Evolutionary conservation across 1,140 invertebrate species (phyloP).

Genomic region (Formica selysi): DNA sequence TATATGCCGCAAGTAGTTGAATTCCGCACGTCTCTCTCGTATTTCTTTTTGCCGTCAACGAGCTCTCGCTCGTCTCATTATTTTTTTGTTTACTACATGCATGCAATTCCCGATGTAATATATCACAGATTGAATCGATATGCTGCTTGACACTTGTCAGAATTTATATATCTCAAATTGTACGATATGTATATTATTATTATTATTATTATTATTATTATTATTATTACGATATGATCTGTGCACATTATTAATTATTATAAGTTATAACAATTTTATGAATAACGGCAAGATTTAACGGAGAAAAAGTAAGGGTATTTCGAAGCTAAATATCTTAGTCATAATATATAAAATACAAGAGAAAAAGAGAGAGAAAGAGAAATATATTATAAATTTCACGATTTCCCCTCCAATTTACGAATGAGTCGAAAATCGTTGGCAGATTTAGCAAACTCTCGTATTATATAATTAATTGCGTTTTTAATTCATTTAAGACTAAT

Average conservation of each 20-base stretch:
- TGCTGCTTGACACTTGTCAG: not conserved
- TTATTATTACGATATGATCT: not conserved
- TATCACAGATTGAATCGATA: not conserved
- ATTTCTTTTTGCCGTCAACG: constrained; percentile 4
- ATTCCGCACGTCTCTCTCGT: constrained; percentile 36
- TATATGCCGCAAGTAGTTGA: not conserved
- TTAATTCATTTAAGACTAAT: no score
- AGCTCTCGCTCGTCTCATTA: constrained; percentile 7
- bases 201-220: not conserved
- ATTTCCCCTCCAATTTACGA: not conserved
- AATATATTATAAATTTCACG: not conserved
- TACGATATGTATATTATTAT: not conserved
- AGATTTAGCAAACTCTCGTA: no score
- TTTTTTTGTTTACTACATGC: constrained; percentile 40
- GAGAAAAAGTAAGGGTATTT: not conserved
- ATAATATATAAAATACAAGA: not conserved
- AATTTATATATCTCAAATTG: not conserved
- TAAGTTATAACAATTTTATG: not conserved
- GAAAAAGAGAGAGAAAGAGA: no score
- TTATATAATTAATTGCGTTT: no score
- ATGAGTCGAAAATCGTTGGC: no score
- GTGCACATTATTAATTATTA: not conserved
- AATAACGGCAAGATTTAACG: not conserved
- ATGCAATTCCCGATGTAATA: constrained; percentile 9
- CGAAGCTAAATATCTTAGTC: not conserved